Conservation (phyloP, 2,888 invertebrate species). For the Neoaliturus tenellus region DNA sequence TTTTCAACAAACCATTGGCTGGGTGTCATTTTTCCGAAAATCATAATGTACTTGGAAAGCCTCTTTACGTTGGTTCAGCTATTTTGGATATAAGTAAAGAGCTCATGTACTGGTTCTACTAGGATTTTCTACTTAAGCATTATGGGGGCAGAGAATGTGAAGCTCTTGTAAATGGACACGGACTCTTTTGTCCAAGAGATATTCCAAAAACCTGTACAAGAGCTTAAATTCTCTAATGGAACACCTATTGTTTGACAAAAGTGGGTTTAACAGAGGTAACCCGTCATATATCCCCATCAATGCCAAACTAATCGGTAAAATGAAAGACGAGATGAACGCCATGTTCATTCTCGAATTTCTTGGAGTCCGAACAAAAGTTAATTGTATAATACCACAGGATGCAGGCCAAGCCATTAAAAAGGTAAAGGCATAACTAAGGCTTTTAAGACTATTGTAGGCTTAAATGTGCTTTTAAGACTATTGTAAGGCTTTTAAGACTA, state of each 20-base stretch:
- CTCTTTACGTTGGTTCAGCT: background rate
- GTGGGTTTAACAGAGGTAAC: conserved; percentile 64
- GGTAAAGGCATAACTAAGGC: conserved; percentile 2
- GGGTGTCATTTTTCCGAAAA: background rate
- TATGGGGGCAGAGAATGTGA: conserved; percentile 61
- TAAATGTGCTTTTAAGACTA: too few species aligned
- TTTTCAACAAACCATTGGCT: conserved; percentile 57
- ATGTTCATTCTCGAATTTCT: conserved; percentile 68
- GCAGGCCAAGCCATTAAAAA: conserved; percentile 62
- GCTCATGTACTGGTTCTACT: background rate
- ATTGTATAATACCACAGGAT: conserved; percentile 61
- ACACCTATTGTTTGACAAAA: conserved; percentile 66
- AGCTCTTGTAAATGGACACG: conserved; percentile 64
- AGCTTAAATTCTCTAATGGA: conserved; percentile 62
- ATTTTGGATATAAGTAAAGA: background rate
- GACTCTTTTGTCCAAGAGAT: conserved; percentile 65
- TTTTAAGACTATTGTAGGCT: too few species aligned
- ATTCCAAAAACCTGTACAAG: conserved; percentile 69
- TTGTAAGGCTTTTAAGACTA: too few species aligned
- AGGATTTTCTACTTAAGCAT: conserved; percentile 62
- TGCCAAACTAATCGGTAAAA: conserved; percentile 68
- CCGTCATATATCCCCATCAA: conserved; percentile 37
- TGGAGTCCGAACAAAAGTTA: conserved; percentile 67
- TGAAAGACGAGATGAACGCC: conserved; percentile 69
- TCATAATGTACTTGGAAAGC: background rate